Percentiles rank a stretch among this genome's conserved stretches.
These are phyloP conservation scores for Ochropleura leucogaster DNA, from an alignment of 2,888 invertebrate species.

Conservation along the genomic window DNA sequence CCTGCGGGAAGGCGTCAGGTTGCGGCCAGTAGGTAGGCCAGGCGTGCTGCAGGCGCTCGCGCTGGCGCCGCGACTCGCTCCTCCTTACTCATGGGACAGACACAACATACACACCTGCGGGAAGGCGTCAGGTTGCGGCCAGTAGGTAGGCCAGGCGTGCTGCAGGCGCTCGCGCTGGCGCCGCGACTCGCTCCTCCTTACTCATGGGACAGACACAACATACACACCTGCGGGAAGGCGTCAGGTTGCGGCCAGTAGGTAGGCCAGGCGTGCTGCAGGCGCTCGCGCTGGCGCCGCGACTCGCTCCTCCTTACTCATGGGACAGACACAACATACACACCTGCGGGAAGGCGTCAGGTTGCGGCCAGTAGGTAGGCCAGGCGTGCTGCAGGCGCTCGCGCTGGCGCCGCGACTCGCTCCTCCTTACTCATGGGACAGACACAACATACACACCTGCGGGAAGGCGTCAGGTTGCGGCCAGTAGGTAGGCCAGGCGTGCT, in stretches of 20 bases:
- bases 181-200: too few relatives aligned
- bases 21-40: constrained; percentile 13
- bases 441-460: too few relatives aligned
- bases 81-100: too few relatives aligned
- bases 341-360: constrained; percentile 8
- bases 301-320: too few relatives aligned
- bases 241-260: constrained; percentile 10
- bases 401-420: constrained; percentile 72
- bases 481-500: neutral
- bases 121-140: neutral
- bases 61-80: too few relatives aligned
- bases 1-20: too few relatives aligned
- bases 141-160: too few relatives aligned
- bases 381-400: constrained; percentile 23
- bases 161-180: too few relatives aligned
- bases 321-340: neutral
- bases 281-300: too few relatives aligned
- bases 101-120: neutral
- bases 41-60: neutral
- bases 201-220: too few relatives aligned
- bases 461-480: neutral
- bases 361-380: constrained; percentile 51
- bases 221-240: too few relatives aligned
- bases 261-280: constrained; percentile 5
- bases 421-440: too few relatives aligned